These are phyloP conservation scores for Papilio helenus DNA, from an alignment of 1,140 invertebrate genomes.

Conservation along the genomic window DNA sequence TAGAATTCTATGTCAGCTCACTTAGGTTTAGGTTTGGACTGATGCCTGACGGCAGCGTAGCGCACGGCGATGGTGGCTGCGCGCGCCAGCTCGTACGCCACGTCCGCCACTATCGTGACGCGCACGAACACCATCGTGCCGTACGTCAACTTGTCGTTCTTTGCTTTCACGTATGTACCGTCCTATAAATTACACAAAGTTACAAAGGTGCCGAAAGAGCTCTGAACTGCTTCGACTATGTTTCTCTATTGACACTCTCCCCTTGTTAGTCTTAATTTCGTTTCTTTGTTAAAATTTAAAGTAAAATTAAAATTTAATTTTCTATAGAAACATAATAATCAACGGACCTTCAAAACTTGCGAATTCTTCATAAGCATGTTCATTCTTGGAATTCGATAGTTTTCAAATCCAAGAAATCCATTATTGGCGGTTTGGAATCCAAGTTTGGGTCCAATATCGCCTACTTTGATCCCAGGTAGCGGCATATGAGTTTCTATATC, in stretches of 20 bases:
- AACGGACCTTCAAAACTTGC: conserved; percentile 87
- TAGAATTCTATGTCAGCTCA: no score
- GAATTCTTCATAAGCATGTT: conserved; percentile 97
- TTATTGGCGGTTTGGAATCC: conserved; percentile 95
- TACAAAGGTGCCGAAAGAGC: no score
- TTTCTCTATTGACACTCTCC: not conserved
- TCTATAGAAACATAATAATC: conserved; percentile 10
- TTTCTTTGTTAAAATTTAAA: not conserved
- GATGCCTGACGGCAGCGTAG: conserved; percentile 36
- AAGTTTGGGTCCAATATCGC: conserved; percentile 96
- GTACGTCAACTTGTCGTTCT: conserved; percentile 92
- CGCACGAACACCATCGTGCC: conserved; percentile 96
- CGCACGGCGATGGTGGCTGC: conserved; percentile 78
- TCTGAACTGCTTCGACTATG: no score
- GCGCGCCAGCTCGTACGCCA: conserved; percentile 87
- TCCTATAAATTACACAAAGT: conserved; percentile 83
- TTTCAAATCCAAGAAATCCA: conserved; percentile 92
- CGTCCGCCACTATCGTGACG: conserved; percentile 88
- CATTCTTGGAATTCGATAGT: conserved; percentile 92
- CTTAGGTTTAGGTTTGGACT: conserved; percentile 89
- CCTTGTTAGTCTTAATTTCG: not conserved
- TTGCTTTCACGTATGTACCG: conserved; percentile 93
- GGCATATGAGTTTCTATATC: conserved; percentile 93
- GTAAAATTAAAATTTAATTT: not conserved
- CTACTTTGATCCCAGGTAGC: conserved; percentile 92